Evolutionary conservation across 2,888 invertebrate species (phyloP), one percentile per base, ranked within the genome.

Genomic region (Prosapia bicincta): DNA sequence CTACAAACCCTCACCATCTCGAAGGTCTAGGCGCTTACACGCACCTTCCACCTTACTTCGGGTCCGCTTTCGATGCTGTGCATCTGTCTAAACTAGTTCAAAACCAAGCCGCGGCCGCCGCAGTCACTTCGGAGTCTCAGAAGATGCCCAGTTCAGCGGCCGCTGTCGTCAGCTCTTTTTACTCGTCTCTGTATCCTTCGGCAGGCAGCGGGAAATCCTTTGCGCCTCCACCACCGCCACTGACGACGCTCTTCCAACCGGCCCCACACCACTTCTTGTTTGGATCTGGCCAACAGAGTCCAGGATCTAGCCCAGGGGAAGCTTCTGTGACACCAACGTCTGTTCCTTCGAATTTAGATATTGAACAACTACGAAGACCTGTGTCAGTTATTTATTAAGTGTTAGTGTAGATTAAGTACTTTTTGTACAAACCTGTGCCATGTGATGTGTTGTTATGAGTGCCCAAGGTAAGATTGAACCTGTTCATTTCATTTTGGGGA

Each of bases 41-140:
- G 0, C 90, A 90, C 26, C 87, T 93, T 84, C 90, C 92, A 0
- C 86, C 87, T 3, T 94, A 94, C 85, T 94, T 94, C 84, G 92
- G 92, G 70, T 91, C 93, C 26, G 91, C 93, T 69, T 89, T 92
- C 85, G 91, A 89, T 84, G 89, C 88, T 78, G 85, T 90, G 76
- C 89, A 89, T 84, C 89, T 88, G 85, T 90, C 87, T 80, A 92
- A 88, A 83, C 85, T 90, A 79, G 89, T 89, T 78, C 82, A 82
- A 78, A 79, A 86, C 84, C 79, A 87, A 87, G 78, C 81, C 72
- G 80, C 84, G 83, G 82, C 85, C 84, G 84, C 87, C 85, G 87
- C 87, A 86, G 15, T 87, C 87, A 78, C 83, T 86, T 80, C 78
- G 78, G 76, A 76, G 80, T 75, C 76, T 77, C 86, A 85, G 86